These are phyloP conservation scores for Paracanthobrama guichenoti DNA, from an alignment of 2,113 vertebrate species.

Conservation along the genomic window DNA sequence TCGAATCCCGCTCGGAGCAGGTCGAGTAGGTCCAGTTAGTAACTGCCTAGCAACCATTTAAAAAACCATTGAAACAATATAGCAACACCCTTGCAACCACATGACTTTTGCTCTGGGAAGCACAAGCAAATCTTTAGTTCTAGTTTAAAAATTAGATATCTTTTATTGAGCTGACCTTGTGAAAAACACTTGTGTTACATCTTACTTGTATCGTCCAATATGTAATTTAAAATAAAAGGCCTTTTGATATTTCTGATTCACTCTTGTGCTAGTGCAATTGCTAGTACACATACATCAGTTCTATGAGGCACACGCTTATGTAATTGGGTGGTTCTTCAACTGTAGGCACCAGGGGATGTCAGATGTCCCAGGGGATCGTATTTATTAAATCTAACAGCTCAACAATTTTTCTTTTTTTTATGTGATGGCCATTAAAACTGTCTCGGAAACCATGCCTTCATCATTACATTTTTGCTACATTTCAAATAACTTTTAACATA, in stretches of 20 bases:
- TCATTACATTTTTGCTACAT: background rate
- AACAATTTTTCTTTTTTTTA: background rate
- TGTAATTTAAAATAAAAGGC: background rate
- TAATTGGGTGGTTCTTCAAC: conserved; percentile 9
- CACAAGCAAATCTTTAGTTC: no score
- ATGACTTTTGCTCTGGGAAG: no score
- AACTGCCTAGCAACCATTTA: no score
- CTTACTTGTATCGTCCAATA: no score
- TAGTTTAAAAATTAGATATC: no score
- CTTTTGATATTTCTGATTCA: background rate
- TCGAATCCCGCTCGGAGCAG: no score
- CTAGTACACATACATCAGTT: background rate
- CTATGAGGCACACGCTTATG: background rate
- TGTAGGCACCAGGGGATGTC: background rate
- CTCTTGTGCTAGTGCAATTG: background rate
- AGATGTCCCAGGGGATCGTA: background rate
- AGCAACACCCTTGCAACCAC: no score
- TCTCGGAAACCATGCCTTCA: background rate
- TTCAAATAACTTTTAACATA: background rate
- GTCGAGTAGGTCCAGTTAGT: no score
- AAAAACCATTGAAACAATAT: no score
- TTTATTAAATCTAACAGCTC: background rate
- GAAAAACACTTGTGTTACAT: background rate
- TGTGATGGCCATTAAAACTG: background rate
- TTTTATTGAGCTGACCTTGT: background rate